These are phyloP conservation scores for Meriones unguiculatus DNA, from an alignment of 2,113 vertebrate species.

Conservation along the genomic window DNA sequence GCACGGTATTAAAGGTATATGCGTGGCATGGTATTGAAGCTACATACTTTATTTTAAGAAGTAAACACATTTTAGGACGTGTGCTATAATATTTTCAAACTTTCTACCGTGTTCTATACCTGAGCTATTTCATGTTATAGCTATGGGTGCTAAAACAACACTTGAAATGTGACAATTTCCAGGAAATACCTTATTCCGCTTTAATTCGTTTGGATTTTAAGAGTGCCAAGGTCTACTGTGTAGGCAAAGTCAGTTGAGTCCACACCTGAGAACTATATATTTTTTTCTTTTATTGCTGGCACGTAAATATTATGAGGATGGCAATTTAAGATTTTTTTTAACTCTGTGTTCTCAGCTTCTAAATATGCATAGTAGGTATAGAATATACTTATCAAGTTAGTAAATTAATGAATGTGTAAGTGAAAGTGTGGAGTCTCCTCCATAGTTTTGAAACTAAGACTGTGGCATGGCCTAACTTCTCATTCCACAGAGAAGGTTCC, in stretches of 20 bases:
- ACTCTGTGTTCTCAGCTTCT: neutral
- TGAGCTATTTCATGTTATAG: neutral
- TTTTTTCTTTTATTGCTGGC: no score
- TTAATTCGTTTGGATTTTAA: neutral
- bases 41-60: neutral
- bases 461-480: neutral
- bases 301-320: rapidly evolving
- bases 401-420: neutral
- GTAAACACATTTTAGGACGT: neutral
- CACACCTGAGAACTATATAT: neutral
- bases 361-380: neutral
- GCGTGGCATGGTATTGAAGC: neutral
- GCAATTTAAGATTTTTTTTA: no score
- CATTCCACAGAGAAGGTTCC: no score
- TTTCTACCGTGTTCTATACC: neutral
- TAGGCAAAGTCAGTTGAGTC: rapidly evolving
- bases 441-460: neutral
- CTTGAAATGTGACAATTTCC: neutral
- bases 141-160: rapidly evolving
- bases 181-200: neutral
- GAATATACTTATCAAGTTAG: neutral
- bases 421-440: neutral
- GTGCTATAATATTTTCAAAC: neutral
- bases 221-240: rapidly evolving
- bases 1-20: neutral